These are phyloP conservation scores for Cotesia congregata DNA, from an alignment of 2,888 invertebrate species.

Conservation along the genomic window DNA sequence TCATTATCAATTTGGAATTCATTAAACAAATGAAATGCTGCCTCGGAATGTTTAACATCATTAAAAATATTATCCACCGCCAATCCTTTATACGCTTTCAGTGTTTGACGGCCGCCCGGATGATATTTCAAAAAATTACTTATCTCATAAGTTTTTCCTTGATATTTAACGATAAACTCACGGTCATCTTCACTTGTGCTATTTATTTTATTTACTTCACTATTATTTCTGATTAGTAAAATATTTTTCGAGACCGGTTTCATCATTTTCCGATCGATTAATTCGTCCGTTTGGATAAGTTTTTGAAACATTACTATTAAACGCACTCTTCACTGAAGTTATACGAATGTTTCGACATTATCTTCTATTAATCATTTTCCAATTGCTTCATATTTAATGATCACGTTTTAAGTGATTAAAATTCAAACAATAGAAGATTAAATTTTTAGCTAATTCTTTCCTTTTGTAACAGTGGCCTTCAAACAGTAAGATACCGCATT, in stretches of 20 bases:
- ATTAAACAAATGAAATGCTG: constrained; percentile 77
- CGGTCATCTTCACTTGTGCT: constrained; percentile 30
- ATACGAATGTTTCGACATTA: too few relatives aligned
- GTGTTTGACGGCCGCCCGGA: constrained; percentile 80
- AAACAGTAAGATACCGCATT: too few relatives aligned
- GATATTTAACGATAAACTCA: constrained; percentile 68
- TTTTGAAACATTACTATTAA: not conserved
- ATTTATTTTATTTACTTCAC: constrained; percentile 43
- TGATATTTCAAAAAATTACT: constrained; percentile 78
- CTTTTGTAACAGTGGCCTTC: too few relatives aligned
- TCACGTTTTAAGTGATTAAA: too few relatives aligned
- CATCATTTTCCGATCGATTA: constrained; percentile 1
- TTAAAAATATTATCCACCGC: constrained; percentile 73
- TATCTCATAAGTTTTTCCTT: constrained; percentile 75
- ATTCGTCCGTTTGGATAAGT: not conserved
- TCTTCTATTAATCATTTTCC: too few relatives aligned
- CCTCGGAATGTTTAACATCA: constrained; percentile 75
- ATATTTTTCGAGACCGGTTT: not conserved
- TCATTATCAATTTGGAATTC: constrained; percentile 73
- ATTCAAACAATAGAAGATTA: too few relatives aligned
- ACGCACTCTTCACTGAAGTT: too few relatives aligned
- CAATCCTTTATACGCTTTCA: constrained; percentile 74
- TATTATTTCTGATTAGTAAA: constrained; percentile 44
- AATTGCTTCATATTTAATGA: too few relatives aligned
- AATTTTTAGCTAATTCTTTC: too few relatives aligned